phyloP scores from a whole-genome alignment of 2,113 vertebrate species.

The Anoplopoma fimbria region DNA sequence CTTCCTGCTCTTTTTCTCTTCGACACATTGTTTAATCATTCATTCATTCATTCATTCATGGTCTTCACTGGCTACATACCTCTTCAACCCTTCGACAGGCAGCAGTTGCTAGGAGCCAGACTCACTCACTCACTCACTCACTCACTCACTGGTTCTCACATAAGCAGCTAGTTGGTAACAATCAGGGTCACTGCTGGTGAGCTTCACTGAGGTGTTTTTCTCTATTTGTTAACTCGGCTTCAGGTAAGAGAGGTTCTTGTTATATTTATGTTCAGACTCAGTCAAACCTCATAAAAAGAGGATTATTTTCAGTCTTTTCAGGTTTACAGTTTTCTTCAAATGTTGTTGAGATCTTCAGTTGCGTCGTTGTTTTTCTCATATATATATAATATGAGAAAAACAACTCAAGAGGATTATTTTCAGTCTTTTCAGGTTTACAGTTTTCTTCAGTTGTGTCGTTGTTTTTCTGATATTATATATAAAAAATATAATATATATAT shows the following conservation, averaged over 20 bases:
- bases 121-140: slow-evolving; percentile 10
- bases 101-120: slow-evolving; percentile 66
- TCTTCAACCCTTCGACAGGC: slow-evolving; percentile 44
- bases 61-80: not conserved
- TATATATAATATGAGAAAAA: no score
- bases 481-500: no score
- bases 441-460: no score
- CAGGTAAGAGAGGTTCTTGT: slow-evolving; percentile 34
- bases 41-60: not conserved
- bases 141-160: slow-evolving; percentile 5
- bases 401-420: no score
- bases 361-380: not conserved
- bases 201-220: slow-evolving; percentile 3
- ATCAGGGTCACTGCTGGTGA: slow-evolving; percentile 35
- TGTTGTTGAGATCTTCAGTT: slow-evolving; percentile 25
- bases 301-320: not conserved
- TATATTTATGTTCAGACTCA: not conserved
- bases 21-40: slow-evolving; percentile 9
- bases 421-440: no score
- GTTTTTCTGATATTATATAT: no score
- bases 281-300: not conserved
- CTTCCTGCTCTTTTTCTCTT: not conserved
- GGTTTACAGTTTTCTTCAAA: not conserved
- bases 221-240: not conserved
- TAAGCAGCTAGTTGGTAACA: slow-evolving; percentile 36